Base-by-base conservation (phyloP, 2,797 vertebrate species). In the Aotus griseimembra region DNA sequence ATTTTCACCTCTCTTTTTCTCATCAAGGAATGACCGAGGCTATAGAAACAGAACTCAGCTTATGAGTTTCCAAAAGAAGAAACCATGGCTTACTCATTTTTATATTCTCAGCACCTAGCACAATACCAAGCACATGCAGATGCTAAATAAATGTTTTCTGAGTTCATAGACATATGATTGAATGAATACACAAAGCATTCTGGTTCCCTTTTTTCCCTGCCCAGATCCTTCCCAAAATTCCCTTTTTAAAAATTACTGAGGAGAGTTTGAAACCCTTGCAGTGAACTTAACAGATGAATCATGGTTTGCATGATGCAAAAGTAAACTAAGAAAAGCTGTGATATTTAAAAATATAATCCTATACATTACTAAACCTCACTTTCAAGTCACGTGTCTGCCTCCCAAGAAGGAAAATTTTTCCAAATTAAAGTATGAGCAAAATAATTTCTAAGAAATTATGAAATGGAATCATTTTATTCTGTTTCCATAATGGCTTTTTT, bases 241-340 rank as follows among this genome's bases (percentile, higher is more conserved):
- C 75, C 52, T 70, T 81, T 95, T 93, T 85, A 12, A 7, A 70
- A 91, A 85, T 75, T 13, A 75, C 67, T 93, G 14, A 77, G 82
- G 70, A 88, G 72, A 94, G 36, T 83, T 97, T 77, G 76, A 90
- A 96, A 79, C 64, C n/a, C 22, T 95, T 80, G 58, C 80, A 85
- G 30, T 55, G 30, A 92, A 88, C 90, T 94, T 88, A 96, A 72
- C 61, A 85, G 82, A 77, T 96, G 80, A 95, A 41, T 94, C 94
- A 93, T 70, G 20, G 8, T 79, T 93, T 95, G 75, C 79, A 91
- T 95, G 83, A 95, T 91, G 44, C 44, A 91, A 73, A 96, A 91
- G 86, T 80, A 93, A 97, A 92, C 84, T 80, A 93, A 94, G 95
- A 96, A 95, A 93, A 87, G 85, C 91, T 81, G 30, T 55, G 57